Evolutionary conservation across 92 coral and sea anemone genomes (phyloP).

Genomic region (Phenganax stokvisi): DNA sequence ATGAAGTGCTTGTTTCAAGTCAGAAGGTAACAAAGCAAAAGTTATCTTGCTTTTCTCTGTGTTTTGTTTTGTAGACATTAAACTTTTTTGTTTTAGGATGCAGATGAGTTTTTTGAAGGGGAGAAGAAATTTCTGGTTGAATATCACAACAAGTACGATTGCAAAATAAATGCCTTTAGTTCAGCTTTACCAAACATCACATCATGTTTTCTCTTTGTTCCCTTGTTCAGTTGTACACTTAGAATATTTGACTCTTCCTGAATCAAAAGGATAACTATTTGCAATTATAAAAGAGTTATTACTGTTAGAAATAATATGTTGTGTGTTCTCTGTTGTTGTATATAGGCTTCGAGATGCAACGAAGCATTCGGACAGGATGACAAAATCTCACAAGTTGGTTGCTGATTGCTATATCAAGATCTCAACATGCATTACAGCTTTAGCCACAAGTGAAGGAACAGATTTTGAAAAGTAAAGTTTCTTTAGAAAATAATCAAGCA

Average conservation of each 20-base stretch:
- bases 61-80: background rate
- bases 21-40: constrained; percentile 61
- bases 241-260: no score
- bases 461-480: constrained; percentile 61
- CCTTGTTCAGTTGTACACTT: no score
- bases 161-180: background rate
- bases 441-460: constrained; percentile 96
- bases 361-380: constrained; percentile 79
- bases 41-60: background rate
- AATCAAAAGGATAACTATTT: no score
- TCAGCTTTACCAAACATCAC: background rate
- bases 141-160: constrained; percentile 86
- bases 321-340: background rate
- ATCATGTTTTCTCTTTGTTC: no score
- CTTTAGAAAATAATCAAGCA: background rate
- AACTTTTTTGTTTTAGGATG: constrained; percentile 55
- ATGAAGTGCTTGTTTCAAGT: constrained; percentile 79
- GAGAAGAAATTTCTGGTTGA: constrained; percentile 95
- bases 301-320: background rate
- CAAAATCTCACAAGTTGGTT: constrained; percentile 71
- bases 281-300: no score
- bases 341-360: constrained; percentile 74
- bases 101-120: constrained; percentile 87
- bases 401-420: constrained; percentile 91
- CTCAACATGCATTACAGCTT: constrained; percentile 74